Base-by-base conservation (phyloP, 2,797 vertebrate genomes). In the Alfaro cultratus region DNA sequence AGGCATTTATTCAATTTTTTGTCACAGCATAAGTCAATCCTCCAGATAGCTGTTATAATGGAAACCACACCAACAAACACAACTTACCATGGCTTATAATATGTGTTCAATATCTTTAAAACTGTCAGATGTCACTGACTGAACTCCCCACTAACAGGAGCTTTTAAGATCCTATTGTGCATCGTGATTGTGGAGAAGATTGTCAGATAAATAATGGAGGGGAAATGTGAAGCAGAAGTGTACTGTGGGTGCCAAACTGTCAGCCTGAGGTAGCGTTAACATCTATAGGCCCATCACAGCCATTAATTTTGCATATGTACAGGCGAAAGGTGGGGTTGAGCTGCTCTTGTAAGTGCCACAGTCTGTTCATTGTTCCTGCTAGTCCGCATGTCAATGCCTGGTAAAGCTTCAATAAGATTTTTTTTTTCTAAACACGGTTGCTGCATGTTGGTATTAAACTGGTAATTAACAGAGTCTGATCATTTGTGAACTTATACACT, bases 181-280 rank as follows among this genome's bases (percentile, higher is more conserved):
- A 77, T 23, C 15, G 29, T 55, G 68, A 83, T 21, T 51, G 55
- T 67, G 73, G 55, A 49, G 21, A 62, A 51, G 46, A 26, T 6
- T 73, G 49, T 73, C 47, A 46, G 49, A 75, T 75, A 43, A 82
- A 83, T 77, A 78, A 84, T 41, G 60, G 18, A 72, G 74, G 70
- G 57, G 55, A 74, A 75, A 82, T 47, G 16, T 78, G 78, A 77
- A 80, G 80, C 53, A 64, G 18, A 80, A 79, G 78, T 53, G 77
- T 46, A 43, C 10, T 36, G 74, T 49, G 23, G 46, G 62, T 77
- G 79, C 74, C 67, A 76, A 80, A 73, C 75, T 60, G 71, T 82
- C 74, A 85, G 76, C 77, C 75, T 45, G 7, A 60, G 75, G 80
- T 55, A 49, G 62, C 36, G 67, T 55, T 73, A 74, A 83, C 77